Evolutionary conservation across 2,888 invertebrate species (phyloP).

Genomic region (Calliphora vomitoria): DNA sequence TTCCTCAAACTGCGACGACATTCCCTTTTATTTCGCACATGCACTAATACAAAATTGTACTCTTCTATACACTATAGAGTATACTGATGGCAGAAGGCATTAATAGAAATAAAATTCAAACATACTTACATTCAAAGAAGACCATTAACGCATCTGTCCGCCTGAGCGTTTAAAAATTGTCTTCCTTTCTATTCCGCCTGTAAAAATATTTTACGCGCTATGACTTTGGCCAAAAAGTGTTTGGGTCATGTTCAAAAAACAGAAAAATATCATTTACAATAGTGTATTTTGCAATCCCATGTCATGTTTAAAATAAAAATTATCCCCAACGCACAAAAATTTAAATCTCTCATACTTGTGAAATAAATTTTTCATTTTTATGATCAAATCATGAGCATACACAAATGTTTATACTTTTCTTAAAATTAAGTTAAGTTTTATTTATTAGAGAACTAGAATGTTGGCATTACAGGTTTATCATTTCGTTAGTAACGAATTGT

Average conservation of each 20-base stretch:
- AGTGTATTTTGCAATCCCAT: constrained; percentile 41
- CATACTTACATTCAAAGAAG: constrained; percentile 49
- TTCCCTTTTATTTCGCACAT: constrained; percentile 45
- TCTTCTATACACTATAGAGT: constrained; percentile 24
- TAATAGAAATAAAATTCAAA: constrained; percentile 78
- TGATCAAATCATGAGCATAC: constrained; percentile 70
- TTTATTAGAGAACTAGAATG: constrained; percentile 26
- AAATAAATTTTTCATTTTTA: constrained; percentile 63
- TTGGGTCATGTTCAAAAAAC: constrained; percentile 10
- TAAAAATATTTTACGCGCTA: constrained; percentile 53
- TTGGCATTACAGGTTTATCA: constrained; percentile 15
- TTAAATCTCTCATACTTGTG: constrained; percentile 61
- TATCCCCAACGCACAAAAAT: constrained; percentile 59
- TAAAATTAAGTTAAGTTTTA: constrained; percentile 46
- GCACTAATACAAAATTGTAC: not conserved
- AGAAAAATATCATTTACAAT: no score
- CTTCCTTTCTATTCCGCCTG: constrained; percentile 54
- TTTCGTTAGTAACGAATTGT: constrained; percentile 11
- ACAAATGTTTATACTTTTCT: constrained; percentile 70
- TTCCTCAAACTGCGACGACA: constrained; percentile 48
- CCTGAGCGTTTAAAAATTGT: constrained; percentile 82
- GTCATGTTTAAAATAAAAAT: constrained; percentile 61
- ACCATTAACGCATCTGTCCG: constrained; percentile 79
- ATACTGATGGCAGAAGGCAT: constrained; percentile 67
- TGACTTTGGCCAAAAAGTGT: constrained; percentile 63